A percentile compares a stretch with the other conserved stretches of the same genome.
Conservation (phyloP, 2,888 invertebrate species). For the Marasmarcha lunaedactyla region DNA sequence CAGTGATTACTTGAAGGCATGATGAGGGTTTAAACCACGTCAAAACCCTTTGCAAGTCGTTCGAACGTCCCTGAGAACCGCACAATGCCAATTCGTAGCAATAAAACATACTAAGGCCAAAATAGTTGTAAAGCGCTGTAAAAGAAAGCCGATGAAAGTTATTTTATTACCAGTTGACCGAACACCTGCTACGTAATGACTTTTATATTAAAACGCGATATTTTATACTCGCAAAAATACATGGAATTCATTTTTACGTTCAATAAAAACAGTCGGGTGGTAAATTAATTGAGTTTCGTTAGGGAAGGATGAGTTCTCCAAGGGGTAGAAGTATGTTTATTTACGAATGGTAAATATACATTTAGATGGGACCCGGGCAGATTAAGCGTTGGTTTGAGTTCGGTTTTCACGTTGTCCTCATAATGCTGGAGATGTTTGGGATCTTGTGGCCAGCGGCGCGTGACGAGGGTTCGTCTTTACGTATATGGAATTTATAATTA, state of each 20-base stretch:
- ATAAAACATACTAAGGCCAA: slow-evolving; percentile 1
- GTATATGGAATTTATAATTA: too few species aligned
- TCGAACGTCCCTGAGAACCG: too few species aligned
- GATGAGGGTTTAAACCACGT: too few species aligned
- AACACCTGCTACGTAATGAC: slow-evolving; percentile 53
- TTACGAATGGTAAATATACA: not conserved
- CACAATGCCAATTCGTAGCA: not conserved
- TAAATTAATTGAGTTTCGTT: not conserved
- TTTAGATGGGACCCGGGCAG: not conserved
- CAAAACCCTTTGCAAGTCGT: too few species aligned
- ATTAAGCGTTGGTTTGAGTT: not conserved
- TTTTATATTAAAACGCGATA: slow-evolving; percentile 17
- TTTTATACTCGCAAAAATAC: not conserved
- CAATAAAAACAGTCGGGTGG: not conserved
- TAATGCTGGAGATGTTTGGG: too few species aligned
- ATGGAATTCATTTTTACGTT: too few species aligned
- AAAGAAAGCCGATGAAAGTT: slow-evolving; percentile 51
- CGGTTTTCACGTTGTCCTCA: too few species aligned
- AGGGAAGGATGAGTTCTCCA: not conserved
- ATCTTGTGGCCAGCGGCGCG: too few species aligned
- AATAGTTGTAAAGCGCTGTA: slow-evolving; percentile 20
- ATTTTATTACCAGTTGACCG: slow-evolving; percentile 37
- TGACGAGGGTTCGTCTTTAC: too few species aligned
- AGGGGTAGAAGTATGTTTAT: not conserved
- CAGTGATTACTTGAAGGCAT: too few species aligned